phyloP scores from a whole-genome alignment of 1,140 invertebrate genomes.

The Drosophila kohkoa region DNA sequence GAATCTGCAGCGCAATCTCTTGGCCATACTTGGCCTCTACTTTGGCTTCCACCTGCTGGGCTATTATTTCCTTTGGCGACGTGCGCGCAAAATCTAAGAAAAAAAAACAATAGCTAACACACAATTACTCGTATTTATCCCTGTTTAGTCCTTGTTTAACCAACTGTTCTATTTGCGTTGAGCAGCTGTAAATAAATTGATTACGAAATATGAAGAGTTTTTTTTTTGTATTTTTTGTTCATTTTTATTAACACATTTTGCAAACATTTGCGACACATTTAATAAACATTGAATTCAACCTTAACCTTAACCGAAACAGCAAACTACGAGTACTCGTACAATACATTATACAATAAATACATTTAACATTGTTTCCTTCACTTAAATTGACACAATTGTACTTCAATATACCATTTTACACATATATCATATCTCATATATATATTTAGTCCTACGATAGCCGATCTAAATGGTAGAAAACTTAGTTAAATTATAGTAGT shows the following conservation, averaged over 20 bases:
- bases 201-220: neutral
- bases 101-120: too few species aligned
- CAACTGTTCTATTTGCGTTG: neutral
- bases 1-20: constrained; percentile 89
- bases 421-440: constrained; percentile 19
- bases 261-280: constrained; percentile 50
- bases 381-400: constrained; percentile 65
- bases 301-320: constrained; percentile 56
- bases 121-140: neutral
- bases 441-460: constrained; percentile 28
- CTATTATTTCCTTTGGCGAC: constrained; percentile 88
- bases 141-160: constrained; percentile 15
- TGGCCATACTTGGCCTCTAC: constrained; percentile 88
- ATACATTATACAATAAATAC: constrained; percentile 10
- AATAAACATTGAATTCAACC: constrained; percentile 44
- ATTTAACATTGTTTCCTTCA: constrained; percentile 31
- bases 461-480: constrained; percentile 25
- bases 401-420: constrained; percentile 30
- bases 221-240: constrained; percentile 8
- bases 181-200: constrained; percentile 29
- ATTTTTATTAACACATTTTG: constrained; percentile 39
- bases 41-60: constrained; percentile 89
- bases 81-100: constrained; percentile 87
- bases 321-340: constrained; percentile 48
- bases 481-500: constrained; percentile 38